Base-by-base conservation (phyloP, 2,888 invertebrate species). In the Polyommatus icarus region DNA sequence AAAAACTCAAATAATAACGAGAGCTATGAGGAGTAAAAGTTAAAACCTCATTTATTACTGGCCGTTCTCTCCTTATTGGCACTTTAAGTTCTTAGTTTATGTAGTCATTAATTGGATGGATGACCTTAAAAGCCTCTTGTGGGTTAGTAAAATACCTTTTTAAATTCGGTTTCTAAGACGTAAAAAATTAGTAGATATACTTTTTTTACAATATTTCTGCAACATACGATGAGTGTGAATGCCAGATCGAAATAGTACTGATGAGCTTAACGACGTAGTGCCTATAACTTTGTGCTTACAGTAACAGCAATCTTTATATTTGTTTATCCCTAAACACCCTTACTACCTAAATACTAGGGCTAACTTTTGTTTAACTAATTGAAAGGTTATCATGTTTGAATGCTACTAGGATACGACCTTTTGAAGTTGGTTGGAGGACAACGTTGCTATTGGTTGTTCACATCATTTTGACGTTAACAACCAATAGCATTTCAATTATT, bases 221-320 rank as follows among this genome's bases (percentile, higher is more conserved):
- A 73, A 73, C 59, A 46, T 73, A 59, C 59, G n/a, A 46, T 89
- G 88, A 91, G 88, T 89, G 88, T 88, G 90, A 90, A 92, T 91
- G 89, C 90, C 91, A 91, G 88, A 86, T 88, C 85, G 87, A 88
- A 90, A 91, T 94, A 95, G 94, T 94, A 95, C 95, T 95, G 95
- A 95, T 95, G 95, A 95, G 95, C 95, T 95, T 95, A 95, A 91
- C 89, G 92, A 94, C 90, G 95, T 95, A 95, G 95, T 95, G 95
- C 95, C 95, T 95, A 95, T 95, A 94, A 94, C 90, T 92, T 91
- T 90, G 91, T 91, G 93, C 93, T 93, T 93, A 87, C 89, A 89
- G 87, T 83, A 88, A 86, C 87, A 88, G 87, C 87, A 83, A 88
- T 82, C 84, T 84, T 79, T 79, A 80, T 78, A 79, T 79, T 77